phyloP scores from a whole-genome alignment of 2,797 vertebrate species.

The Platyrinchus mystaceus region DNA sequence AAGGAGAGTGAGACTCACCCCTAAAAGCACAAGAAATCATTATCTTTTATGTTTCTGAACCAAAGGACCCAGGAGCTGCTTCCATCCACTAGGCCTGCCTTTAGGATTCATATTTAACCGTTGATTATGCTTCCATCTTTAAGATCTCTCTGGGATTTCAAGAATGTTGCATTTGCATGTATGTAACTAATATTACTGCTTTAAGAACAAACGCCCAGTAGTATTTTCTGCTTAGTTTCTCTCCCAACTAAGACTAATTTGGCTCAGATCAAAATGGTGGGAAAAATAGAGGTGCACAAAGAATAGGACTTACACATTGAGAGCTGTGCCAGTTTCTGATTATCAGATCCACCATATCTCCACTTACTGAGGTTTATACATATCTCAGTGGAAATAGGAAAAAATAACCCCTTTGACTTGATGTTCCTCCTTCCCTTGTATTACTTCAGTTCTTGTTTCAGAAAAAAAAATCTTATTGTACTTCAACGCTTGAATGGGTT shows the following conservation, averaged over 20 bases:
- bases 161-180: background rate
- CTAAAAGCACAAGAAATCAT: background rate
- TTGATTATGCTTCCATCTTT: background rate
- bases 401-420: background rate
- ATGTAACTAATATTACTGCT: background rate
- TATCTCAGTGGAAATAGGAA: background rate
- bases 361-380: background rate
- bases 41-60: background rate
- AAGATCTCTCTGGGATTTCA: background rate
- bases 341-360: background rate
- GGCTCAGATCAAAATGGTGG: background rate
- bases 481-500: background rate
- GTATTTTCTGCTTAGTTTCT: background rate
- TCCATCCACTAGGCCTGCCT: background rate
- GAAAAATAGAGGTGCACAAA: background rate
- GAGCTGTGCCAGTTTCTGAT: background rate
- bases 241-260: background rate
- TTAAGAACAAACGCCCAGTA: background rate
- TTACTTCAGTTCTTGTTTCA: background rate
- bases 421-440: background rate
- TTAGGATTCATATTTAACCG: background rate
- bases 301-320: background rate
- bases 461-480: background rate
- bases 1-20: background rate
- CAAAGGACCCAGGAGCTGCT: background rate